Evolutionary conservation across 1,140 invertebrate genomes (phyloP).

Genomic region (Drosophila sproati): DNA sequence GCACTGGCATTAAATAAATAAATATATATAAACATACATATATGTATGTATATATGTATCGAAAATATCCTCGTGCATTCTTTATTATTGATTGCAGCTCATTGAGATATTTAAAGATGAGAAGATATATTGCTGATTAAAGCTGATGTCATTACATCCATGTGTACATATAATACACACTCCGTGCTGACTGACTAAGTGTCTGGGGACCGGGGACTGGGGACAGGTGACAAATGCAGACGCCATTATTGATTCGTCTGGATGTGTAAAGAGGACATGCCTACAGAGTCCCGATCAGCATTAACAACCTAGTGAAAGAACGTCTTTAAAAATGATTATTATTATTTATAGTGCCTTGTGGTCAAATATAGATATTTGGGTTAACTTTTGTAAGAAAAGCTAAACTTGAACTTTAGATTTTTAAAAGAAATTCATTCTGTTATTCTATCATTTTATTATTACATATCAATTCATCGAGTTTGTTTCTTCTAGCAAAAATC

Average conservation of each 20-base stretch:
- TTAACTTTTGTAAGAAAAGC: no score
- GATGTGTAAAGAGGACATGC: not conserved
- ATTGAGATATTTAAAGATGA: conserved; percentile 9
- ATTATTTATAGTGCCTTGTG: no score
- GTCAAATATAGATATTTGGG: no score
- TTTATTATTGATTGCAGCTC: conserved; percentile 53
- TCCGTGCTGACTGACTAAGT: not conserved
- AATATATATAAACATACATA: conserved; percentile 8
- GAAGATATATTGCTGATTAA: conserved; percentile 3
- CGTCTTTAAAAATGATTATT: no score
- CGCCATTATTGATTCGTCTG: not conserved
- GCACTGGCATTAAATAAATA: conserved; percentile 18
- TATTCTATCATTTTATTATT: no score
- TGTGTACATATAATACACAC: not conserved
- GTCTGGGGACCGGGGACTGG: not conserved
- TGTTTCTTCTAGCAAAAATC: not conserved
- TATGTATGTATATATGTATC: not conserved
- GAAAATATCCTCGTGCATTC: conserved; percentile 15
- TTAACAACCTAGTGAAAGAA: no score
- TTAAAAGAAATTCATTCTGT: no score
- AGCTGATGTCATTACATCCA: not conserved
- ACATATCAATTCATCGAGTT: no score
- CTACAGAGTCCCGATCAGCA: not conserved
- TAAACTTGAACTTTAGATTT: no score
- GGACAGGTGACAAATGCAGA: not conserved